These are phyloP conservation scores for Drosophila paranaensis DNA, from an alignment of 2,888 invertebrate genomes.

Conservation along the genomic window DNA sequence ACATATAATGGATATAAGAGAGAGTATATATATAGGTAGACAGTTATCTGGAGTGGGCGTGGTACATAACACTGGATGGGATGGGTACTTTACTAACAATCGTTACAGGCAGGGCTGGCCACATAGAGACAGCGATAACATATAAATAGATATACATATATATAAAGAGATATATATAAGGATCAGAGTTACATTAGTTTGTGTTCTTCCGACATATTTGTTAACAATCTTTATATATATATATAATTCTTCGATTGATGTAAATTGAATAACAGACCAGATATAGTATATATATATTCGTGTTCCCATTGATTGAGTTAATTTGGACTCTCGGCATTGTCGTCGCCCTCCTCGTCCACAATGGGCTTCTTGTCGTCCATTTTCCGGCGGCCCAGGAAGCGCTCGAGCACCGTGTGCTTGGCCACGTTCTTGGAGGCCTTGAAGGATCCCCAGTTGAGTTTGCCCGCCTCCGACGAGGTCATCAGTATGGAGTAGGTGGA, in stretches of 20 bases:
- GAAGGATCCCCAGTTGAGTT: slow-evolving; percentile 87
- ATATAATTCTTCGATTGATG: slow-evolving; percentile 15
- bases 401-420: slow-evolving; percentile 79
- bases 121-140: background rate
- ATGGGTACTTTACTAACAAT: slow-evolving; percentile 56
- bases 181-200: slow-evolving; percentile 20
- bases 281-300: background rate
- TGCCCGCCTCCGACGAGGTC: slow-evolving; percentile 88
- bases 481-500: slow-evolving; percentile 88
- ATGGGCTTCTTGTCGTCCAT: slow-evolving; percentile 81
- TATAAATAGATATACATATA: slow-evolving; percentile 5
- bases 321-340: slow-evolving; percentile 61
- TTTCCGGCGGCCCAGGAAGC: slow-evolving; percentile 81
- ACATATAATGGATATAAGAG: slow-evolving; percentile 27
- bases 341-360: slow-evolving; percentile 75
- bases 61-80: slow-evolving; percentile 23
- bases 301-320: slow-evolving; percentile 15
- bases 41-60: slow-evolving; percentile 21
- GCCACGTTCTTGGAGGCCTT: slow-evolving; percentile 80
- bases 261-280: slow-evolving; percentile 40
- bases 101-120: slow-evolving; percentile 39
- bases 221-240: slow-evolving; percentile 18
- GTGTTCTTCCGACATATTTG: slow-evolving; percentile 31
- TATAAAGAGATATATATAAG: slow-evolving; percentile 8
- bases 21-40: slow-evolving; percentile 41